Percentiles rank a stretch among this genome's conserved stretches.
Evolutionary conservation across 1,140 invertebrate genomes (phyloP).

Genomic region (Pollicipes pollicipes): DNA sequence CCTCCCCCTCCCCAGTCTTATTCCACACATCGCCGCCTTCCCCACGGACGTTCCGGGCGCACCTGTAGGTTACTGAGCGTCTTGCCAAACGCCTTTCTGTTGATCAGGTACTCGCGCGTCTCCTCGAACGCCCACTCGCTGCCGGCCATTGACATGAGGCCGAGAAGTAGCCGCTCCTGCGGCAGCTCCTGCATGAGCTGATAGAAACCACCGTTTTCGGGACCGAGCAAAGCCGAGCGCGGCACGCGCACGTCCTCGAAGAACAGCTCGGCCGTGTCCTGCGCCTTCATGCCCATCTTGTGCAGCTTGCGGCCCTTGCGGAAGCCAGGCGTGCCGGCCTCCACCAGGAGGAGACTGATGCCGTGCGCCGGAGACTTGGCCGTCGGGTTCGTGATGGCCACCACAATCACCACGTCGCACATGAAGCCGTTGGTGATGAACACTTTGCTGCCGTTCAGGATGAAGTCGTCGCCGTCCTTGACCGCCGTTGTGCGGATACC

Average conservation of each 20-base stretch:
- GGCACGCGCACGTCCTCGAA: conserved; percentile 34
- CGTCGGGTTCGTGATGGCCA: conserved; percentile 29
- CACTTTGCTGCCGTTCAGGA: conserved; percentile 32
- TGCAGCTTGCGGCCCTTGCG: conserved; percentile 30
- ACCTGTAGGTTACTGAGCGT: conserved; percentile 20
- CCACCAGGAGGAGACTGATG: conserved; percentile 32
- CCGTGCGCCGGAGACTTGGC: conserved; percentile 31
- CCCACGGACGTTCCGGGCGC: too few species aligned
- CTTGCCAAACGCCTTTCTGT: conserved; percentile 33
- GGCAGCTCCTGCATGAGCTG: conserved; percentile 34
- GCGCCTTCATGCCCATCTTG: conserved; percentile 32
- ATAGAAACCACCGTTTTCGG: conserved; percentile 32
- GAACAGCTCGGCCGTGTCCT: conserved; percentile 36
- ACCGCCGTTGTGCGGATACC: conserved; percentile 30
- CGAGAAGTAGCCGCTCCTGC: conserved; percentile 31
- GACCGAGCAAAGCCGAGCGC: conserved; percentile 26
- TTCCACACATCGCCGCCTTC: too few species aligned
- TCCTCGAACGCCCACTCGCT: conserved; percentile 34
- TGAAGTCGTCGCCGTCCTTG: conserved; percentile 31
- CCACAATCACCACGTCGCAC: conserved; percentile 31
- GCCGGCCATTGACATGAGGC: conserved; percentile 23
- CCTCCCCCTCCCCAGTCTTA: too few species aligned
- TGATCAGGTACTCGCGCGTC: conserved; percentile 28
- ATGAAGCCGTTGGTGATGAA: conserved; percentile 34
- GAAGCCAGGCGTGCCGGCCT: conserved; percentile 30